phyloP scores from a whole-genome alignment of 2,888 invertebrate species.

The Dasysyrphus tricinctus region DNA sequence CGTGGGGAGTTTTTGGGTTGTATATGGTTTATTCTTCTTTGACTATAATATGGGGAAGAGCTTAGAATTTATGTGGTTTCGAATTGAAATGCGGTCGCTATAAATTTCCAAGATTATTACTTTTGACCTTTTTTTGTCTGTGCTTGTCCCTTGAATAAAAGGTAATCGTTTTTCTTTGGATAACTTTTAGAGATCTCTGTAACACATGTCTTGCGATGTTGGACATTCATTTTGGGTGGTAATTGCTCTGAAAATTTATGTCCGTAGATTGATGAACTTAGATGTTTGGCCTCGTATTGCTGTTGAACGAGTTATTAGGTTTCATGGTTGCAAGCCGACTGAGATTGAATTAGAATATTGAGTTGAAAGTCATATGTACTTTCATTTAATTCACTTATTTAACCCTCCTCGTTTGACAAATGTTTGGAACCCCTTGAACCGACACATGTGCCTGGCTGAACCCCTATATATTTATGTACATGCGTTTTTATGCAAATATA shows the following conservation, averaged over 20 bases:
- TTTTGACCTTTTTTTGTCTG: slow-evolving; percentile 32
- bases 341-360: no score
- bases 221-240: slow-evolving; percentile 68
- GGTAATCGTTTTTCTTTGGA: slow-evolving; percentile 19
- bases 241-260: slow-evolving; percentile 66
- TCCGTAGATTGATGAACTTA: slow-evolving; percentile 46
- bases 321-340: background rate
- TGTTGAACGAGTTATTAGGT: slow-evolving; percentile 2
- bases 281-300: slow-evolving; percentile 12
- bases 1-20: slow-evolving; percentile 46
- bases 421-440: no score
- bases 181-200: slow-evolving; percentile 45
- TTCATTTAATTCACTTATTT: no score
- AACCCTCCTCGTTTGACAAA: no score
- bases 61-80: slow-evolving; percentile 66
- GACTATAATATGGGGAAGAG: background rate
- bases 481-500: no score
- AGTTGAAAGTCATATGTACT: no score
- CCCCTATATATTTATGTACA: no score
- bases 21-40: background rate
- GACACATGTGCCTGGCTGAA: no score
- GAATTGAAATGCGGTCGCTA: slow-evolving; percentile 69
- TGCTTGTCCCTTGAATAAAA: slow-evolving; percentile 1
- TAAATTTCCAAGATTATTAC: slow-evolving; percentile 73
- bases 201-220: slow-evolving; percentile 68